Conservation (phyloP, 2,797 vertebrate genomes). For the Steatocranus sp. region DNA sequence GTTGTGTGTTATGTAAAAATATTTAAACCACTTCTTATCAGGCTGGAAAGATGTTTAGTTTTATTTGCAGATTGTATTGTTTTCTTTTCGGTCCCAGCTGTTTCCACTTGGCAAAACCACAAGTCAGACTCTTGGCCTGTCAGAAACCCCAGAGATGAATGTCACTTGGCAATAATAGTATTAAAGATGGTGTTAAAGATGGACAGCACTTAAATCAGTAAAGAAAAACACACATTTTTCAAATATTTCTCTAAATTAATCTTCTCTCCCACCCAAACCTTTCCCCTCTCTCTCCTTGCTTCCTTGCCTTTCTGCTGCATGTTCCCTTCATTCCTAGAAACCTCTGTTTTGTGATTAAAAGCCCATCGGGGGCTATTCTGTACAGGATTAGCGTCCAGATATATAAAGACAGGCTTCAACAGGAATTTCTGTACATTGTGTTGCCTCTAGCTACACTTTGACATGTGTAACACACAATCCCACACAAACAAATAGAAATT, state of each 20-base stretch:
- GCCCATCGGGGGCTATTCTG: neutral
- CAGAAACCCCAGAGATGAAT: neutral
- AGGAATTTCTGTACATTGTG: slow-evolving; percentile 34
- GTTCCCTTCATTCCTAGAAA: slow-evolving; percentile 11
- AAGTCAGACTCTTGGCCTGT: neutral
- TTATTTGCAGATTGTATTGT: neutral
- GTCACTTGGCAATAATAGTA: neutral
- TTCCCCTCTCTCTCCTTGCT: neutral
- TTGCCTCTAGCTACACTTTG: slow-evolving; percentile 1
- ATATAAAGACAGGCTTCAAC: neutral
- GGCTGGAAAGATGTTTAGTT: neutral
- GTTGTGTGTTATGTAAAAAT: neutral
- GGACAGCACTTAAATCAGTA: neutral
- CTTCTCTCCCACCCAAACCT: neutral
- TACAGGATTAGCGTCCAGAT: slow-evolving; percentile 29
- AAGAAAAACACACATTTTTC: neutral
- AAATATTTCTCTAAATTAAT: neutral
- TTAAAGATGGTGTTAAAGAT: neutral
- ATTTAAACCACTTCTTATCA: neutral
- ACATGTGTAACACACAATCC: neutral
- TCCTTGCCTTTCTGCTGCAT: neutral
- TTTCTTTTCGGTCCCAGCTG: neutral
- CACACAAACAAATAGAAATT: neutral
- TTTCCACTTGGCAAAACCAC: neutral
- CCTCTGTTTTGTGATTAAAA: slow-evolving; percentile 14